Base-by-base conservation (phyloP, 1,140 invertebrate genomes). In the Lepidostoma basale region DNA sequence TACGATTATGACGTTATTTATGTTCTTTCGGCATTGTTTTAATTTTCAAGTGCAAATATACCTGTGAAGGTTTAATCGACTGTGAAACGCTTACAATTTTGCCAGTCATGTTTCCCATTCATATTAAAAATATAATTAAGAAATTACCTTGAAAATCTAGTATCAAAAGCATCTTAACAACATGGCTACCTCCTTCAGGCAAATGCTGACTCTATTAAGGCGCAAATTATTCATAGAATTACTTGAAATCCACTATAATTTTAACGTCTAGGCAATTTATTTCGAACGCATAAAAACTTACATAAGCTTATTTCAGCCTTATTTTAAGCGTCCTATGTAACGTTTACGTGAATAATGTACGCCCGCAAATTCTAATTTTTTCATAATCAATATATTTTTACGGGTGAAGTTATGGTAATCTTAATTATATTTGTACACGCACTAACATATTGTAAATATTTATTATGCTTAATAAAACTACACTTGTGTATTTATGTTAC, bases 191-290 rank as follows among this genome's bases (percentile, higher is more conserved):
- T 42, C 44, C 66, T 30, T 36, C 28, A 16, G 26, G 23, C 40
- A 8, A 67, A 45, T 67, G 59, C 45, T 52, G 28, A 67, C 65
- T 67, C 65, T 59, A 67, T 67, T 67, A 67, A 58, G 30, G 12
- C 45, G 33, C 56, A 62, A 62, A 68, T 68, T 68, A 68, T 62
- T 49, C 66, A 68, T 52, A 62, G 47, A 62, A 68, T 62, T 49
- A 68, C 59, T 39, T 20, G 33, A 68, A 68, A 39, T 68, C 58
- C 66, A 39, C 20, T 68, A 45, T 68, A 68, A 62, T 68, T 68
- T 68, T 25, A 39, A 47, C 66, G 58, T 39, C 58, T 14, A 39
- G 30, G 66, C 58, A 62, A 68, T 68, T 52, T 68, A 68, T 68
- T 68, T 56, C 20, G 22, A 49, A 14, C 30, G 49, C 49, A 54